A percentile compares a stretch with the other conserved stretches of the same genome.
phyloP scores from a whole-genome alignment of 2,888 invertebrate genomes.

The Drosophila austrosaltans region DNA sequence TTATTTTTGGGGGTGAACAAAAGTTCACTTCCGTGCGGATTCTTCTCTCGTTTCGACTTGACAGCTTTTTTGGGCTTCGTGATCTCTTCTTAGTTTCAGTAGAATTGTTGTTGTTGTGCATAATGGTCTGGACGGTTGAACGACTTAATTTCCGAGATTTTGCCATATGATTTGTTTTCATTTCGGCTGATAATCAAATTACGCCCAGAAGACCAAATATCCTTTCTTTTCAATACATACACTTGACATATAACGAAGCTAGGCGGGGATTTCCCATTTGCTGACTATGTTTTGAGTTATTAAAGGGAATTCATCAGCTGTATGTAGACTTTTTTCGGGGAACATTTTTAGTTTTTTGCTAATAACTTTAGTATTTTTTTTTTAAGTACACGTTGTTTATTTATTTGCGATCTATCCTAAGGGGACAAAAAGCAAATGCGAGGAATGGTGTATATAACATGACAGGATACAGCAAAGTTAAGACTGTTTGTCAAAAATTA shows the following conservation, averaged over 20 bases:
- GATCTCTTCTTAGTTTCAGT: not conserved
- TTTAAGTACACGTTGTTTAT: not conserved
- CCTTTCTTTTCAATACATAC: not conserved
- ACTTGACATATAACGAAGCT: not conserved
- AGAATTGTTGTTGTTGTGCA: not conserved
- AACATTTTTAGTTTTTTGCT: not conserved
- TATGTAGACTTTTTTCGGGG: conserved; percentile 2
- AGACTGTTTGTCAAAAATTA: too few relatives aligned
- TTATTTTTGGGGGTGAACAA: not conserved
- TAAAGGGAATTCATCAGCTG: not conserved
- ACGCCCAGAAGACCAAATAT: conserved; percentile 1
- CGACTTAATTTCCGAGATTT: not conserved
- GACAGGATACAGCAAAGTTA: too few relatives aligned
- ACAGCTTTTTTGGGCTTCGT: conserved; percentile 1
- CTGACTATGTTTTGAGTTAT: not conserved
- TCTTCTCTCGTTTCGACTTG: not conserved
- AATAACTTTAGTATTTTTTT: not conserved
- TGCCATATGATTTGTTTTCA: not conserved
- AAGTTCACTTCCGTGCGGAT: not conserved
- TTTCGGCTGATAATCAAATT: conserved; percentile 4
- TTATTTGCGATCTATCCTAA: too few relatives aligned
- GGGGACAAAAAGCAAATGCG: too few relatives aligned
- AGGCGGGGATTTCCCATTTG: not conserved
- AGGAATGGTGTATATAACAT: too few relatives aligned
- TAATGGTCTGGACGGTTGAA: not conserved